Evolutionary conservation across 2,888 invertebrate species (phyloP), one percentile per base, ranked within the genome.

Genomic region (Protonemura montana): DNA sequence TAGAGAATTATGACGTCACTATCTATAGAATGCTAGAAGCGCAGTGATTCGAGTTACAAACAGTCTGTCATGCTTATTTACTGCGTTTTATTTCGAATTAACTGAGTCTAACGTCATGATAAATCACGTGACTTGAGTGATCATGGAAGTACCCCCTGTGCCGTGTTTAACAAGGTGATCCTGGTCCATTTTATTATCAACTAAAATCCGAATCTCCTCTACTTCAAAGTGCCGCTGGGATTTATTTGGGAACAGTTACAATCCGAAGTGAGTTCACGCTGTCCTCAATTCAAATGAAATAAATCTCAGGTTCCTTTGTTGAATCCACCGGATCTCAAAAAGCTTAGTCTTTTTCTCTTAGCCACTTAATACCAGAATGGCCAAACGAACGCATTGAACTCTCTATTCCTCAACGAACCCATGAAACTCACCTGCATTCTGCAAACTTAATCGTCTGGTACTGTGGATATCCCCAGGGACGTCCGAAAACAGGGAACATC

Each of bases 401-500:
- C 78, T 21, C 78, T 26, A n/a, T n/a, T n/a, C n/a, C 78, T 2
- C 59, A 21, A 59, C 2, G 13, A 10, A 21, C 59, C 21, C 3
- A 6, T n/a, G n/a, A 13, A 6, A 76, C 84, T 84, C 84, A 84
- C 84, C 84, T 84, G 76, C 76, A 76, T 76, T 84, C 29, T 7
- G 84, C 84, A 59, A 84, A 84, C 84, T 76, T 59, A 27, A 84
- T 84, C 26, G 27, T 10, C 25, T 28, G 84, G 76, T 84, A 84
- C 28, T 84, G 76, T 26, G 84, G 84, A 27, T 76, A 84, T 27
- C 84, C 84, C 84, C 84, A 84, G 10, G 84, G 84, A 13, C 76
- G 84, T 27, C 29, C 84, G 13, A 83, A 29, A 42, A 29, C 84
- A 27, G 82, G 82, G 26, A 83, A 83, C 82, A 83, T 83, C 35